Percentiles rank a stretch among this genome's conserved stretches.
Conservation (phyloP, 2,888 invertebrate genomes). For the Villa cingulata region DNA sequence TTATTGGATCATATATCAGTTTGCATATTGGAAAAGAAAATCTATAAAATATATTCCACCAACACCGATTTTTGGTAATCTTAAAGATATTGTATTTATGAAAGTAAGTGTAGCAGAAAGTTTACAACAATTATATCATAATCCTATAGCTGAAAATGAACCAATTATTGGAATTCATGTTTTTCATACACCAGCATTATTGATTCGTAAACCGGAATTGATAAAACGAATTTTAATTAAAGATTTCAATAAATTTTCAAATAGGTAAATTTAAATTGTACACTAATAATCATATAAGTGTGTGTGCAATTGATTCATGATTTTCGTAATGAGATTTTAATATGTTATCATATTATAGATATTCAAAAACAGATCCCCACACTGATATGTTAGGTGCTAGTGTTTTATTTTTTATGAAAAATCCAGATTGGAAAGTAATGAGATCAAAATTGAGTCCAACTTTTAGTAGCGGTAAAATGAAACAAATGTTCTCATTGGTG, state of each 20-base stretch:
- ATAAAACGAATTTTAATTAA: constrained; percentile 36
- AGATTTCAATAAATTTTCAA: constrained; percentile 36
- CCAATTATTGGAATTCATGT: constrained; percentile 33
- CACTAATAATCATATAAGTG: no score
- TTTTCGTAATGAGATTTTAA: constrained; percentile 9
- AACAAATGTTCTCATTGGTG: constrained; percentile 29
- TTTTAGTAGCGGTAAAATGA: constrained; percentile 35
- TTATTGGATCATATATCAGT: not conserved
- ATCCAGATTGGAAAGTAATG: constrained; percentile 35
- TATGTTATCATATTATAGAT: constrained; percentile 1
- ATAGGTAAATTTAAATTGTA: constrained; percentile 20
- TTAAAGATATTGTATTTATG: constrained; percentile 24
- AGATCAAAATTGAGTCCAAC: constrained; percentile 36
- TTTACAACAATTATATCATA: constrained; percentile 30
- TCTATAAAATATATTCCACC: constrained; percentile 32
- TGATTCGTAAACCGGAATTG: constrained; percentile 36
- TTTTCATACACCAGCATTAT: constrained; percentile 34
- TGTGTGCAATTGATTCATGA: no score
- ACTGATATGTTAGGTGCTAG: constrained; percentile 31
- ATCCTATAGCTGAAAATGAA: constrained; percentile 20
- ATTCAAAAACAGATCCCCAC: constrained; percentile 23
- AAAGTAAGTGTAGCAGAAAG: constrained; percentile 26
- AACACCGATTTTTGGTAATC: constrained; percentile 35
- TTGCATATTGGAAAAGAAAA: constrained; percentile 24
- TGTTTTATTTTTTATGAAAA: constrained; percentile 36